These are phyloP conservation scores for Anodontia alba DNA, from an alignment of 2,888 invertebrate genomes.

Conservation along the genomic window DNA sequence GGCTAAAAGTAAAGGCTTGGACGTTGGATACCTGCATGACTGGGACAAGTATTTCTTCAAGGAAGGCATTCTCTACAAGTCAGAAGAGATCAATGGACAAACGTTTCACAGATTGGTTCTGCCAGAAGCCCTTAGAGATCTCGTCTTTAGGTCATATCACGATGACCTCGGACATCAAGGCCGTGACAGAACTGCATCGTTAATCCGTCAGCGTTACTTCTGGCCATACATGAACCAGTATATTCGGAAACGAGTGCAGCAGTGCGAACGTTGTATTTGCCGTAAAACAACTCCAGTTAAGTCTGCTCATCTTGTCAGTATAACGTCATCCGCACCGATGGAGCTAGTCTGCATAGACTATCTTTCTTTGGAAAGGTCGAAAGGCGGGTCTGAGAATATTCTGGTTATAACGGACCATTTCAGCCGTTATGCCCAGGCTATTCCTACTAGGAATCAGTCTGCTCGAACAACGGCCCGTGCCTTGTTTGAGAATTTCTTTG, in stretches of 20 bases:
- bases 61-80: constrained; percentile 5
- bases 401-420: too few relatives aligned
- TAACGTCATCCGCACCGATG: constrained; percentile 7
- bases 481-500: constrained; percentile 33
- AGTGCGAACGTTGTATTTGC: not conserved
- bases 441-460: constrained; percentile 33
- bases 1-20: not conserved
- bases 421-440: too few relatives aligned
- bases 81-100: not conserved
- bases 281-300: not conserved
- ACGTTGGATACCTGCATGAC: not conserved
- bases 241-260: not conserved
- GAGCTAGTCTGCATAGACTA: too few relatives aligned
- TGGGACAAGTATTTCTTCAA: constrained; percentile 4
- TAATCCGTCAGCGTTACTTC: not conserved
- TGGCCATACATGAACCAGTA: constrained; percentile 1
- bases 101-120: not conserved
- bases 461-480: constrained; percentile 39
- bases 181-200: not conserved
- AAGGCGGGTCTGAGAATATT: too few relatives aligned
- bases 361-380: too few relatives aligned
- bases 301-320: not conserved
- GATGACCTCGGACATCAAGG: not conserved
- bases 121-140: not conserved
- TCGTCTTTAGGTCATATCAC: not conserved